Evolutionary conservation across 2,113 vertebrate species (phyloP).

Genomic region (Pachycephala philippinensis): DNA sequence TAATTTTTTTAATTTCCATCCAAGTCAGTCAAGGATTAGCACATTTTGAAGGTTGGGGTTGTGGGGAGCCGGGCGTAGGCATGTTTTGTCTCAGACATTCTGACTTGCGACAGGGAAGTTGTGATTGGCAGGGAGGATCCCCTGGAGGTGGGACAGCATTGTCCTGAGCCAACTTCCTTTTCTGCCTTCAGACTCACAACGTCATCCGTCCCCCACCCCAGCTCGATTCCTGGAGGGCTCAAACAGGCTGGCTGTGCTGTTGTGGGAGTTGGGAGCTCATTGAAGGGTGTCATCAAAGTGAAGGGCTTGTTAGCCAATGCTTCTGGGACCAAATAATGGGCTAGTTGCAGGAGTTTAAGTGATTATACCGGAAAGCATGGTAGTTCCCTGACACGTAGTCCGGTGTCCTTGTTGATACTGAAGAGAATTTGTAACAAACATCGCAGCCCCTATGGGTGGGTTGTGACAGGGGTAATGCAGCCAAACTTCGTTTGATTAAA

Average conservation of each 20-base stretch:
- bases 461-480: background rate
- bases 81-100: background rate
- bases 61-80: background rate
- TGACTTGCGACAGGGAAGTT: background rate
- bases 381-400: background rate
- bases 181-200: background rate
- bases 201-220: background rate
- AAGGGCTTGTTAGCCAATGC: background rate
- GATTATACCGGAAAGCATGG: background rate
- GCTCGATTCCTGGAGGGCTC: background rate
- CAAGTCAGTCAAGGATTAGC: background rate
- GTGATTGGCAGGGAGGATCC: background rate
- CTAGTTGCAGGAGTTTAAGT: background rate
- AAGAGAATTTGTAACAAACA: background rate
- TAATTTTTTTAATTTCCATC: background rate
- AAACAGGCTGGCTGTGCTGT: background rate
- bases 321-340: background rate
- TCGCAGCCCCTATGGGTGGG: fast-evolving
- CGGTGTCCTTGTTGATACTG: background rate
- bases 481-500: background rate
- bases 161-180: background rate
- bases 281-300: background rate
- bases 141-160: background rate
- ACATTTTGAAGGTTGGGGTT: background rate
- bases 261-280: background rate